A percentile compares a stretch with the other conserved stretches of the same genome.
phyloP scores from a whole-genome alignment of 2,888 invertebrate species.

The Papilio demoleus region DNA sequence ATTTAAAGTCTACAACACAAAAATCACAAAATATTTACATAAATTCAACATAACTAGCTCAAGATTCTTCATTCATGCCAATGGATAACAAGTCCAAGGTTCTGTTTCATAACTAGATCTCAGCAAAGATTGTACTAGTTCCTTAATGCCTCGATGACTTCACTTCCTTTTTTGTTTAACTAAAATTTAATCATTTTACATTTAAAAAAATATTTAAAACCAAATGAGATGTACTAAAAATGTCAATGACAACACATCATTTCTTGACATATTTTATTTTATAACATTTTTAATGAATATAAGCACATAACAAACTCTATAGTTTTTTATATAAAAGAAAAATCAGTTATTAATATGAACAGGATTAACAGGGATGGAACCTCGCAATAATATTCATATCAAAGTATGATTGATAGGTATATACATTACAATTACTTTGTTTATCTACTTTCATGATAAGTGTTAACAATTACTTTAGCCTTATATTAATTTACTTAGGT shows the following conservation, averaged over 20 bases:
- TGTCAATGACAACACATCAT: background rate
- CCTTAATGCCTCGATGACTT: constrained; percentile 16
- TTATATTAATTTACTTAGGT: too few relatives aligned
- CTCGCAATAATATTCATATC: too few relatives aligned
- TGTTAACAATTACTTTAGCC: too few relatives aligned
- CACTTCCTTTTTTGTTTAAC: background rate
- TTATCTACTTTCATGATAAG: too few relatives aligned
- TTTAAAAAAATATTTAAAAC: background rate
- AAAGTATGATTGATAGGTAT: too few relatives aligned
- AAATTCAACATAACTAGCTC: background rate
- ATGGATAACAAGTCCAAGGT: constrained; percentile 38
- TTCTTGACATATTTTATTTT: too few relatives aligned
- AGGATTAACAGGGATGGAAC: too few relatives aligned
- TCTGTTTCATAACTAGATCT: constrained; percentile 23
- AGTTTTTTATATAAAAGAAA: too few relatives aligned
- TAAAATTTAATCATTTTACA: background rate
- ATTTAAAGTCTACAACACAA: background rate
- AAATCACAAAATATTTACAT: background rate
- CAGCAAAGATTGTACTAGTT: constrained; percentile 10
- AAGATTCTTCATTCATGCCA: constrained; percentile 33
- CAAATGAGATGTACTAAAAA: background rate
- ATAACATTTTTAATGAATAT: too few relatives aligned
- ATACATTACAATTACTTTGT: too few relatives aligned
- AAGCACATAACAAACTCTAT: too few relatives aligned
- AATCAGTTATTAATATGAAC: too few relatives aligned